These are phyloP conservation scores for Malurus alboscapulatus DNA, from an alignment of 2,113 vertebrate species.

Conservation along the genomic window DNA sequence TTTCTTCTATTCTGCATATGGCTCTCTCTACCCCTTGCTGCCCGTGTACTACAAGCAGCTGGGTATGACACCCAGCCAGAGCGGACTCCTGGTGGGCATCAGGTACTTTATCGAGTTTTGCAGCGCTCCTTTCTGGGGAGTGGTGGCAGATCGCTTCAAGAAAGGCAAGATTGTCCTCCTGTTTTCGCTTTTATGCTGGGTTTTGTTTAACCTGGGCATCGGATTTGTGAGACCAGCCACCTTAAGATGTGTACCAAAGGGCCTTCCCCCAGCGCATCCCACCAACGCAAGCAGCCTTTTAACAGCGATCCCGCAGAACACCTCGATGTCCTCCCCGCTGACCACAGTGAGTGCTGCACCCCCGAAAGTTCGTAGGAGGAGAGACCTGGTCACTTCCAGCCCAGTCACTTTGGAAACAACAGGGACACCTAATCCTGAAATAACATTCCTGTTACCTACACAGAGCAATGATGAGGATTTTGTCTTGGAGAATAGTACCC, in stretches of 20 bases:
- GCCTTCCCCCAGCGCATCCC: slow-evolving; percentile 58
- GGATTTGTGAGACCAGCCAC: slow-evolving; percentile 90
- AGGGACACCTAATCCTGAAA: neutral
- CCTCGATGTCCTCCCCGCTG: neutral
- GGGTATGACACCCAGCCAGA: slow-evolving; percentile 91
- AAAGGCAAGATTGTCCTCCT: slow-evolving; percentile 92
- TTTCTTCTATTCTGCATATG: slow-evolving; percentile 97
- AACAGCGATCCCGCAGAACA: slow-evolving; percentile 1
- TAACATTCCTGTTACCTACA: neutral
- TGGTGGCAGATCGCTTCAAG: slow-evolving; percentile 92
- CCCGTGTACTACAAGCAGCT: slow-evolving; percentile 96
- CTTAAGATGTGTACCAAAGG: slow-evolving; percentile 81
- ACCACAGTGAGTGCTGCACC: neutral
- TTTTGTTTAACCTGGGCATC: slow-evolving; percentile 93
- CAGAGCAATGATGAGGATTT: neutral
- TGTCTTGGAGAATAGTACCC: slow-evolving; percentile 4
- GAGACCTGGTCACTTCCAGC: neutral
- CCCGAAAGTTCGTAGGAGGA: slow-evolving; percentile 40
- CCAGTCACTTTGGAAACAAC: neutral
- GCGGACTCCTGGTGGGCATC: slow-evolving; percentile 92
- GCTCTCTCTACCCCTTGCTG: slow-evolving; percentile 92
- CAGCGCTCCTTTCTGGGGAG: slow-evolving; percentile 97
- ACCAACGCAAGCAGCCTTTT: slow-evolving; percentile 69
- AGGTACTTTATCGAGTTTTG: slow-evolving; percentile 99
- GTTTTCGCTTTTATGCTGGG: slow-evolving; percentile 94